Evolutionary conservation across 2,888 invertebrate species (phyloP).

Genomic region (Kuschelorhynchus macadamiae): DNA sequence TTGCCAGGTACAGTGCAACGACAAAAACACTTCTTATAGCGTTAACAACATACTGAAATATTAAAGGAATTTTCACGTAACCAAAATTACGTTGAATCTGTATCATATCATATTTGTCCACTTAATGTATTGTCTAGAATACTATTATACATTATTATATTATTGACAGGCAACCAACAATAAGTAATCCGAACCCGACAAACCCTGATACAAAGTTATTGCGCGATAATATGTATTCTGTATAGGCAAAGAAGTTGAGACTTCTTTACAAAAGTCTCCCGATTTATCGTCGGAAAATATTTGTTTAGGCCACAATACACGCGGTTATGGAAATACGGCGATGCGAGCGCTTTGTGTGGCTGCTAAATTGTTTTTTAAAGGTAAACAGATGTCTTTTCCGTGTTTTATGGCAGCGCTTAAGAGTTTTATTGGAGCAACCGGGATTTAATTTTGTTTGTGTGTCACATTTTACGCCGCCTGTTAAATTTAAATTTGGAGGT

Average conservation of each 20-base stretch:
- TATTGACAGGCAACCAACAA: too few relatives aligned
- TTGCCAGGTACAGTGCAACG: too few relatives aligned
- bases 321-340: slow-evolving; percentile 43
- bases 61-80: too few relatives aligned
- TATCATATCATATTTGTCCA: too few relatives aligned
- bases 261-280: slow-evolving; percentile 29
- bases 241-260: slow-evolving; percentile 15
- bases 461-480: slow-evolving; percentile 5
- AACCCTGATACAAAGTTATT: too few relatives aligned
- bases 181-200: too few relatives aligned
- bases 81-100: too few relatives aligned
- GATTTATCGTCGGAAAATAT: slow-evolving; percentile 43
- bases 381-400: slow-evolving; percentile 42
- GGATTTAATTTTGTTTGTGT: slow-evolving; percentile 26
- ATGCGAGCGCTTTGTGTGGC: slow-evolving; percentile 18
- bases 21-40: too few relatives aligned
- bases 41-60: too few relatives aligned
- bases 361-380: slow-evolving; percentile 42
- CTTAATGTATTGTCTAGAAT: too few relatives aligned
- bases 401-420: slow-evolving; percentile 21
- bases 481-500: not conserved
- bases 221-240: slow-evolving; percentile 34
- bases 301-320: slow-evolving; percentile 44
- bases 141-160: too few relatives aligned
- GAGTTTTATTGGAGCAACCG: slow-evolving; percentile 21